Evolutionary conservation across 1,140 invertebrate genomes (phyloP).

Genomic region (Dolichoris vasculosae): DNA sequence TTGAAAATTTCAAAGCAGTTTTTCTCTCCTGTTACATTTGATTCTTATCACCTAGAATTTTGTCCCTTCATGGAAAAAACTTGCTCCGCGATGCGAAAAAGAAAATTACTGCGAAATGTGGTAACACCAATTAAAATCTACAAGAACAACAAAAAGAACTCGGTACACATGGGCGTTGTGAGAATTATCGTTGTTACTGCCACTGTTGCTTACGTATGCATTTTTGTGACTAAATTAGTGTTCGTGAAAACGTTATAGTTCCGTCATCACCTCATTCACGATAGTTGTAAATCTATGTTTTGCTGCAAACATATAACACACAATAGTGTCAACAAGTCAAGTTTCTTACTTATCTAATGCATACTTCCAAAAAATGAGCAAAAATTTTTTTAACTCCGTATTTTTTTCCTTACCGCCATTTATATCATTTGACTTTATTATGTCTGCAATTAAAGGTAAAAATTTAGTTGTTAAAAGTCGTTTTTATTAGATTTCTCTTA

Average conservation of each 20-base stretch:
- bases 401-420: neutral
- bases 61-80: neutral
- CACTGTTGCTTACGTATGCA: neutral
- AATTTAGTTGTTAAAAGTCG: no score
- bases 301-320: neutral
- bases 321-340: constrained; percentile 45
- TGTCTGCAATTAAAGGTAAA: no score
- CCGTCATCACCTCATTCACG: neutral
- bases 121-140: neutral
- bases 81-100: neutral
- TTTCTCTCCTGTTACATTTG: neutral
- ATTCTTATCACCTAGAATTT: neutral
- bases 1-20: no score
- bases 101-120: neutral
- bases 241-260: neutral
- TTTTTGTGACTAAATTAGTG: constrained; percentile 1
- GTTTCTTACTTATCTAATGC: constrained; percentile 44
- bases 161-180: neutral
- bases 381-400: neutral
- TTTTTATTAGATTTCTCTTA: no score
- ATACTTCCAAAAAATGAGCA: constrained; percentile 42
- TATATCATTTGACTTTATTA: neutral
- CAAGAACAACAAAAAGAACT: constrained; percentile 5
- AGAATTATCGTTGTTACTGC: neutral
- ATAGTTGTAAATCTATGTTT: neutral